Evolutionary conservation across 2,797 vertebrate species (phyloP), one percentile per base, ranked within the genome.

Genomic region (Lates japonicus): DNA sequence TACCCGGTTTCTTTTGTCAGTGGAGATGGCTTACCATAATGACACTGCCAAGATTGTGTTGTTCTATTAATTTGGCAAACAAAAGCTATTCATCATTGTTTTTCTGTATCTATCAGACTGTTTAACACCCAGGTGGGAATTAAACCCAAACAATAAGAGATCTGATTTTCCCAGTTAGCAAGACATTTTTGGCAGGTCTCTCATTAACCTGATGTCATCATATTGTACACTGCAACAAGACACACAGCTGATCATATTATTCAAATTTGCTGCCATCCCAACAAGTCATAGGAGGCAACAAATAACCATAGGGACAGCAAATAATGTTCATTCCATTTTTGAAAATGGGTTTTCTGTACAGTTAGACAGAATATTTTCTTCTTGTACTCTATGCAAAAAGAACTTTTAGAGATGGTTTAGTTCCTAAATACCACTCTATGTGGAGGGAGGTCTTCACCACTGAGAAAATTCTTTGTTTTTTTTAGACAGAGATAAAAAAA

Each of bases 41-140:
- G 89, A 92, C 88, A 78, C 68, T 81, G 90, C 90, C 90, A 90
- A 91, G 82, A 92, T 80, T 86, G 84, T 84, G 87, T 87, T 89
- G 88, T 86, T 89, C 89, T 92, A 94, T 94, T 94, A 90, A 94
- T 95, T 88, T 92, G 54, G 72, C 84, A 92, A 92, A 92, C 92
- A 93, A 94, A 93, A 89, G 92, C 94, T 81, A 93, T 95, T 93
- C 88, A 94, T 95, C 91, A 84, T 72, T 67, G 82, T 79, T 92
- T 88, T 83, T 80, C 80, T 84, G 73, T 84, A 87, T 92, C 84
- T 84, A 85, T 88, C 72, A 78, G 85, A 79, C 71, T 92, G 65
- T 81, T 88, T 72, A 92, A 88, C 88, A 87, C 64, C 80, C 84
- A 92, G 90, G 85, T 91, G 90, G 80, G 89, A 88, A 93, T 91